phyloP scores from a whole-genome alignment of 2,888 invertebrate species.

The Pelosia muscerda region DNA sequence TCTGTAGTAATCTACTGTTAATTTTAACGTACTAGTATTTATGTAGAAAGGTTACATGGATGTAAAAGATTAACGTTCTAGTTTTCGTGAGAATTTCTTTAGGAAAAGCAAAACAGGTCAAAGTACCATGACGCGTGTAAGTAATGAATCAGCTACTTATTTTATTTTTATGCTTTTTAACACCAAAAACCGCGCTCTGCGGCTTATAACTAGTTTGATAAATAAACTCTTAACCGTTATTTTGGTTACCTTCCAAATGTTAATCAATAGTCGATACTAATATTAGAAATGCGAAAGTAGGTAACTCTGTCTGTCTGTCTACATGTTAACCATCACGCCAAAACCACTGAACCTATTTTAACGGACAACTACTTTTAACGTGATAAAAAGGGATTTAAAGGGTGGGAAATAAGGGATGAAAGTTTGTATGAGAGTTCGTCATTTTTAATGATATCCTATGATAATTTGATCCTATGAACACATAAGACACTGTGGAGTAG shows the following conservation, averaged over 20 bases:
- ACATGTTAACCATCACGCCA: no score
- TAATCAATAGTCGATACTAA: neutral
- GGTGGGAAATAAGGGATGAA: no score
- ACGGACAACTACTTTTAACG: no score
- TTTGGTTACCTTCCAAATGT: neutral
- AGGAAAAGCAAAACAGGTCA: constrained; percentile 28
- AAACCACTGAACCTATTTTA: no score
- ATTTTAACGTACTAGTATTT: constrained; percentile 1
- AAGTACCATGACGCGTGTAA: constrained; percentile 39
- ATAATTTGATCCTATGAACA: no score
- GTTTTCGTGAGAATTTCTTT: constrained; percentile 25
- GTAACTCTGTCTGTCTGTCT: no score
- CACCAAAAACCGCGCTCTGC: constrained; percentile 43
- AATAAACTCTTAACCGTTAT: neutral
- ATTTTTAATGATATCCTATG: no score
- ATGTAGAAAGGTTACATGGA: neutral
- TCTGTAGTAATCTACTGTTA: constrained; percentile 12
- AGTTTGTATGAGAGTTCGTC: no score
- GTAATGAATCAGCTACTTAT: constrained; percentile 46
- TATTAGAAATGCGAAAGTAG: no score
- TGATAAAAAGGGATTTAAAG: no score
- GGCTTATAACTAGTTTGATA: constrained; percentile 31
- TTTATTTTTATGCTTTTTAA: constrained; percentile 45
- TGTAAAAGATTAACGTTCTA: constrained; percentile 17
- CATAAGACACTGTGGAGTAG: no score